Conservation (phyloP, 2,113 vertebrate species). For the human (Homo sapiens) region GRCh38 chr13:24960501-24961000, state of each 20-base stretch:
- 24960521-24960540: neutral
- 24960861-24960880: neutral
- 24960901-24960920: neutral
- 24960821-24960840: neutral
- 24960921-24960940: neutral
- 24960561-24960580: neutral
- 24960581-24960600: neutral
- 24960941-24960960: neutral
- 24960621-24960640: neutral
- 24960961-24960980: neutral
- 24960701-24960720: neutral
- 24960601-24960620: neutral
- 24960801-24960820: neutral
- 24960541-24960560: neutral
- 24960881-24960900: neutral
- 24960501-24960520: neutral
- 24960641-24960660: neutral
- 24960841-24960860: neutral
- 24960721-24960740: neutral
- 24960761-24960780: neutral
- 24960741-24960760: neutral
- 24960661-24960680: neutral
- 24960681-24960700: conserved; percentile 27
- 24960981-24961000: neutral
- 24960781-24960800: neutral